Evolutionary conservation across 2,113 vertebrate species (phyloP), one percentile per base, ranked within the genome.

Genomic region (Oncorhynchus mykiss): DNA sequence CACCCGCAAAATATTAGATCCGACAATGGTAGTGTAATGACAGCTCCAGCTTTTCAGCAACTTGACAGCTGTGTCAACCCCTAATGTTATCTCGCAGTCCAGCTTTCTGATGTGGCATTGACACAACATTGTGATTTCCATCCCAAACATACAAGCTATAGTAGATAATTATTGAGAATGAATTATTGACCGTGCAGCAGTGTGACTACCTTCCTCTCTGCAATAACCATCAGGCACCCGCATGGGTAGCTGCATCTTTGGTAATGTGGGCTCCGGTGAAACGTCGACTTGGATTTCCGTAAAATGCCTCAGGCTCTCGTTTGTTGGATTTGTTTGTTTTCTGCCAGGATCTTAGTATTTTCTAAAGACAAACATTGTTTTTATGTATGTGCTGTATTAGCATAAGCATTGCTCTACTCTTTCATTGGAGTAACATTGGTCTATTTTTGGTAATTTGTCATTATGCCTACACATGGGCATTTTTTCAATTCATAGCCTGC

Each of bases 161-260:
- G 34, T 9, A 18, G 59, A 74, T 69, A 81, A 83, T 86, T 80
- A 78, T 78, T 39, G 22, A 73, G 27, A 27, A 27, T 27, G 0
- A 81, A 83, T 86, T 80, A 78, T 78, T 39, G 22, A 73, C 71
- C 69, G 45, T 12, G 1, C 75, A 67, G 79, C 39, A 57, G 82
- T 71, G 82, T 71, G 65, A 73, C 77, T 71, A 25, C 70, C 59
- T 9, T 60, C n/a, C 59, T 60, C 20, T n/a, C 59, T 60, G 34
- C 8, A 39, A 39, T 39, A 57, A 57, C 51, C 51, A 5, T 5
- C 13, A 57, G 51, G 51, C 51, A 57, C 13, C 59, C 20, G 59
- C 59, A 8, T 8, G 6, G 59, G 20, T 14, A n/a, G 59, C 5
- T n/a, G 5, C 59, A 51, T 16, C 14, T 16, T 51, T 51, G 49